These are phyloP conservation scores for Poecilobothrus nobilitatus DNA, from an alignment of 2,888 invertebrate species.

Conservation along the genomic window DNA sequence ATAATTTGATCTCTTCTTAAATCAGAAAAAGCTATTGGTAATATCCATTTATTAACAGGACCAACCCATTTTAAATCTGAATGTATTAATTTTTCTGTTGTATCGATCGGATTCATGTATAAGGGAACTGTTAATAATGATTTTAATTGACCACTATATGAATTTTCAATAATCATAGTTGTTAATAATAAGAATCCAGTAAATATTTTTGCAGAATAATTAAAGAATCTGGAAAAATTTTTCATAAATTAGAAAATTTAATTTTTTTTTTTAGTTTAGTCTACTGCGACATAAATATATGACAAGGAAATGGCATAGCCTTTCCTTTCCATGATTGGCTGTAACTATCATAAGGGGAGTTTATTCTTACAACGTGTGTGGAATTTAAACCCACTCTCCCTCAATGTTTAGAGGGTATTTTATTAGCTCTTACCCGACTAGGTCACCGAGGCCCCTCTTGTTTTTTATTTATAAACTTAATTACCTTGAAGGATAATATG, in stretches of 20 bases:
- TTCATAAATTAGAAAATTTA: background rate
- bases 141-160: conserved; percentile 40
- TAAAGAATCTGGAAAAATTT: conserved; percentile 27
- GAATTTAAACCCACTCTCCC: too few species aligned
- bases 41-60: conserved; percentile 37
- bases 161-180: conserved; percentile 38
- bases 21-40: conserved; percentile 32
- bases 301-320: too few species aligned
- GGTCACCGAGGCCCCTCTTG: too few species aligned
- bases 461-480: too few species aligned
- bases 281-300: too few species aligned
- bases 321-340: too few species aligned
- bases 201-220: conserved; percentile 33
- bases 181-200: conserved; percentile 35
- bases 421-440: too few species aligned
- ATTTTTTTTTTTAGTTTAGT: too few species aligned
- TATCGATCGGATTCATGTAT: conserved; percentile 35
- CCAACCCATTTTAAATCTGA: conserved; percentile 38
- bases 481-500: conserved; percentile 32
- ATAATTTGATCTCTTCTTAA: conserved; percentile 34
- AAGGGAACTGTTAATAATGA: conserved; percentile 37
- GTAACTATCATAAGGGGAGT: too few species aligned
- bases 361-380: too few species aligned
- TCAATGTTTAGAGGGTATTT: background rate
- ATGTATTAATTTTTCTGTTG: conserved; percentile 33